Evolutionary conservation across 2,888 invertebrate genomes (phyloP), one percentile per base, ranked within the genome.

Genomic region (Ornithoptera priamus): DNA sequence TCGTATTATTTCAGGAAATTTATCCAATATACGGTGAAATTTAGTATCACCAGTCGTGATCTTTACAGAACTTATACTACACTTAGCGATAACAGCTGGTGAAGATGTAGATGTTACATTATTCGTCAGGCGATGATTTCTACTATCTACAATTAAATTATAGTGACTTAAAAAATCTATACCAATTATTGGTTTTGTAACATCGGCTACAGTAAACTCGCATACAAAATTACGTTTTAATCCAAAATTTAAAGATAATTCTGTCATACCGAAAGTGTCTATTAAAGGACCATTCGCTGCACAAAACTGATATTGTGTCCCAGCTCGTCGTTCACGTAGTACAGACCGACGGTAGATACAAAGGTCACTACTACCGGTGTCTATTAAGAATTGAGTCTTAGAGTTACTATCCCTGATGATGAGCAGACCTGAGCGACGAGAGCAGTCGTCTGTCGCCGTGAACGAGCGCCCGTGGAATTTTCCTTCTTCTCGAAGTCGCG

Each of bases 121-220:
- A 30, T 30, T 3, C 30, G 5, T 30, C 30, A 30, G 30, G 30
- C 30, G 30, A 30, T 2, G 30, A 30, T 4, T 30, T 30, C 4
- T 30, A 30, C 30, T 3, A 30, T 30, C 30, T 42, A 68, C 63
- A 46, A 68, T 24, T 30, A 68, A 30, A 17, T 63, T 68, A 59
- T 50, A 68, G 42, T 30, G 22, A n/a, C 39, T 22, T 22, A 68
- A 57, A 56, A 60, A 77, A 63, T 78, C 78, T 1, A 75, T 75
- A 1, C 78, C 78, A 0, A 78, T 77, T 3, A 78, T 78, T 0
- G 78, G 62, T 58, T 74, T 77, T 0, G 76, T 74, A 4, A 79
- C 76, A n/a, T 78, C 74, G 0, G 77, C 50, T 50, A 50, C 50
- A 50, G 50, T 18, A 50, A 50, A 50, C 17, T 17, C 2, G 1